Evolutionary conservation across 2,113 vertebrate species (phyloP).

Genomic region (Indicator maculatus): DNA sequence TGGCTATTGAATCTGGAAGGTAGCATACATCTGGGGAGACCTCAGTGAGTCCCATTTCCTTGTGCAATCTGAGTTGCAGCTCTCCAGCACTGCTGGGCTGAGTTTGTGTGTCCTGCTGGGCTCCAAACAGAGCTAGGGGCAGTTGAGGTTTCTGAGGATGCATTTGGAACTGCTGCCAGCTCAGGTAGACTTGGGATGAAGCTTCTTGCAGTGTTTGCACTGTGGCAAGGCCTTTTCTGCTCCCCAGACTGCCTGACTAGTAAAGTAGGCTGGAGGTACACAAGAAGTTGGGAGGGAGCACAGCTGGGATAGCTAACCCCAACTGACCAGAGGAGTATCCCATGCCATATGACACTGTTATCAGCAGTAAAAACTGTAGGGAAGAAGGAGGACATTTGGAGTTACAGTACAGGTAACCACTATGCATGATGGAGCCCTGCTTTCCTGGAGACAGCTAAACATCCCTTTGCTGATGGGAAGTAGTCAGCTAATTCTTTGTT

Average conservation of each 20-base stretch:
- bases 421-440: fast-evolving
- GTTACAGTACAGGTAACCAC: fast-evolving
- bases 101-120: background rate
- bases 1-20: background rate
- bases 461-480: background rate
- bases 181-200: background rate
- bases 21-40: background rate
- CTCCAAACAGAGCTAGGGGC: background rate
- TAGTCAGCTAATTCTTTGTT: background rate
- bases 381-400: background rate
- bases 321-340: no score
- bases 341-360: background rate
- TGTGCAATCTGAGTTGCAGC: background rate
- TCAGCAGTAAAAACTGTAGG: background rate
- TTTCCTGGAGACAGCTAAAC: background rate
- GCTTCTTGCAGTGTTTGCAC: background rate
- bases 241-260: background rate
- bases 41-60: background rate
- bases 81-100: background rate
- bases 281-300: background rate
- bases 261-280: background rate
- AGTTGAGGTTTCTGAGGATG: background rate
- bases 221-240: background rate
- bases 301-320: background rate
- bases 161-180: background rate